These are phyloP conservation scores for Tribolium madens DNA, from an alignment of 1,140 invertebrate species.

Conservation along the genomic window DNA sequence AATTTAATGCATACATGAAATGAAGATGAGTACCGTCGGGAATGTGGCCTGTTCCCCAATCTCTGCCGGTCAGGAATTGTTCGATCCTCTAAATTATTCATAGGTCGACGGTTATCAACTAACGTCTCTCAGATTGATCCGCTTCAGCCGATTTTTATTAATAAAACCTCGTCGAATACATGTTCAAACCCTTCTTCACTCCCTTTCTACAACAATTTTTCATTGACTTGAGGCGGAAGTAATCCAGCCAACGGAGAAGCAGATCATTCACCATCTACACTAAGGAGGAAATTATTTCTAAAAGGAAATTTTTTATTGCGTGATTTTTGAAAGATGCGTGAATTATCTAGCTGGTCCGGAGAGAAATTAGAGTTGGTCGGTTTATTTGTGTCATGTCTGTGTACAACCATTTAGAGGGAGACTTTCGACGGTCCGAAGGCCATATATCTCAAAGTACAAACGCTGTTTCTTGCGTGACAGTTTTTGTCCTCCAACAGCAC, in stretches of 20 bases:
- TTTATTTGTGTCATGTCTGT: constrained; percentile 34
- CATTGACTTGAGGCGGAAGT: neutral
- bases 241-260: neutral
- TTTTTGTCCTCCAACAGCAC: constrained; percentile 53
- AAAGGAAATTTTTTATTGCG: too few relatives aligned
- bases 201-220: neutral
- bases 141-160: constrained; percentile 29
- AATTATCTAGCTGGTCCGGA: constrained; percentile 2
- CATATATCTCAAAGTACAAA: constrained; percentile 50
- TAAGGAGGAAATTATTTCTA: too few relatives aligned
- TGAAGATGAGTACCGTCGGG: constrained; percentile 42
- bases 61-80: constrained; percentile 32
- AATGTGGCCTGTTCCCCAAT: constrained; percentile 30
- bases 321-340: neutral
- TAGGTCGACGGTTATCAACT: constrained; percentile 44
- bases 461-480: constrained; percentile 53
- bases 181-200: neutral
- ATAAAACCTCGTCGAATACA: neutral
- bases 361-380: constrained; percentile 8
- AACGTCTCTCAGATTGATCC: constrained; percentile 32
- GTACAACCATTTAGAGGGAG: constrained; percentile 25
- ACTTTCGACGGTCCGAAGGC: constrained; percentile 40
- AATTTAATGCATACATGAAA: constrained; percentile 51
- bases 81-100: constrained; percentile 42
- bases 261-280: too few relatives aligned